A percentile compares a stretch with the other conserved stretches of the same genome.
phyloP scores from a whole-genome alignment of 2,888 invertebrate species.

The Lagria hirta region DNA sequence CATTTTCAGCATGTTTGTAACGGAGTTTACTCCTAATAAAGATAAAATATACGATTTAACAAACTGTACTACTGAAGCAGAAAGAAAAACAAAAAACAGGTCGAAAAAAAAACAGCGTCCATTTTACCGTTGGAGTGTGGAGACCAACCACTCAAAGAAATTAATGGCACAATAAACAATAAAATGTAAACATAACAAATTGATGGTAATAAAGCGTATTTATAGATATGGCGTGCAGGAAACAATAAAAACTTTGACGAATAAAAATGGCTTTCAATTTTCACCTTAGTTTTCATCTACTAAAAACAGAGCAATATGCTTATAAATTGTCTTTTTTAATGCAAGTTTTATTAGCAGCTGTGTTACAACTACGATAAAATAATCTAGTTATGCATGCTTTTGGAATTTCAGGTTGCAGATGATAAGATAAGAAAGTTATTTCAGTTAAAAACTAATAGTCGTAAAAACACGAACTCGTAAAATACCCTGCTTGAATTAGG shows the following conservation, averaged over 20 bases:
- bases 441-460: conserved; percentile 10
- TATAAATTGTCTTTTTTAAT: too few relatives aligned
- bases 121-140: too few relatives aligned
- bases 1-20: too few relatives aligned
- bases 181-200: conserved; percentile 9
- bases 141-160: too few relatives aligned
- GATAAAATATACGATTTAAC: too few relatives aligned
- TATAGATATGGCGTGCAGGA: conserved; percentile 12
- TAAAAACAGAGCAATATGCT: conserved; percentile 5
- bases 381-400: conserved; percentile 11
- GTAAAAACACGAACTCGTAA: conserved; percentile 11
- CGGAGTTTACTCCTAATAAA: too few relatives aligned
- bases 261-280: conserved; percentile 20
- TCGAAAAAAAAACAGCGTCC: too few relatives aligned
- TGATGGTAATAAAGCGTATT: conserved; percentile 11
- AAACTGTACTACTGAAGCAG: too few relatives aligned
- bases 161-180: conserved; percentile 10
- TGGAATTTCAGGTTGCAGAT: conserved; percentile 5
- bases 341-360: too few relatives aligned
- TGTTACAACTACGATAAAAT: too few relatives aligned
- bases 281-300: conserved; percentile 1
- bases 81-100: too few relatives aligned
- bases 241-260: conserved; percentile 17
- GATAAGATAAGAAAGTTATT: conserved; percentile 14
- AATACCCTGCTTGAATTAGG: conserved; percentile 1